Evolutionary conservation across 2,113 vertebrate species (phyloP), one percentile per base, ranked within the genome.

Genomic region (Philantomba maxwellii): DNA sequence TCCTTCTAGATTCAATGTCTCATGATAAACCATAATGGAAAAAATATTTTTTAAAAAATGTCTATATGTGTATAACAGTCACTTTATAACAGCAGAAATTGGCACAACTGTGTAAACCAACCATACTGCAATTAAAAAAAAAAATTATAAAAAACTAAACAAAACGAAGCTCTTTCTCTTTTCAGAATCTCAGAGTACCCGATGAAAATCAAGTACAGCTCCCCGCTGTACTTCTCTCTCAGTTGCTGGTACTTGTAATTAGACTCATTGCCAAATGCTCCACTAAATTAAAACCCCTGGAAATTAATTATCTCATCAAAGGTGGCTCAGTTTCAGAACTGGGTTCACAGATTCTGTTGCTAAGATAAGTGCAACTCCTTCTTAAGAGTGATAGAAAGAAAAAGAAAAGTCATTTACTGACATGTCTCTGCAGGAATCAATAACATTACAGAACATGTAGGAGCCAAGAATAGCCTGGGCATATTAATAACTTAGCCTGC

Each of bases 261-360:
- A 60, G 28, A 66, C 47, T 75, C 51, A 13, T 60, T 70, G 64
- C 89, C 81, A 94, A 96, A 93, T 93, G n/a, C 8, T 88, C 70
- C 39, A 28, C 90, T 93, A 78, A 92, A 92, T 94, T 82, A 94
- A 96, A 89, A 51, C 43, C 7, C n/a, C 55, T 36, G 49, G n/a
- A 94, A 93, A 94, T 96, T 90, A 97, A 97, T 94, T 8, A 58
- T 84, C 86, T 95, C 88, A 95, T 91, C 66, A 92, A 82, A 51
- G 26, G 13, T 95, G 53, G 55, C 82, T 96, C 39, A 8, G 57
- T 94, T 95, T 96, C 83, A 97, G 97, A 94, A 89, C 36, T 62
- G 60, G 64, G 89, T 96, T 95, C 86, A 51, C 78, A 66, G 1
- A 45, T 95, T 25, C 16, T 91, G 39, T 16, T 64, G 36, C 73